These are phyloP conservation scores for Micropterix aruncella DNA, from an alignment of 2,888 invertebrate species.

Conservation along the genomic window DNA sequence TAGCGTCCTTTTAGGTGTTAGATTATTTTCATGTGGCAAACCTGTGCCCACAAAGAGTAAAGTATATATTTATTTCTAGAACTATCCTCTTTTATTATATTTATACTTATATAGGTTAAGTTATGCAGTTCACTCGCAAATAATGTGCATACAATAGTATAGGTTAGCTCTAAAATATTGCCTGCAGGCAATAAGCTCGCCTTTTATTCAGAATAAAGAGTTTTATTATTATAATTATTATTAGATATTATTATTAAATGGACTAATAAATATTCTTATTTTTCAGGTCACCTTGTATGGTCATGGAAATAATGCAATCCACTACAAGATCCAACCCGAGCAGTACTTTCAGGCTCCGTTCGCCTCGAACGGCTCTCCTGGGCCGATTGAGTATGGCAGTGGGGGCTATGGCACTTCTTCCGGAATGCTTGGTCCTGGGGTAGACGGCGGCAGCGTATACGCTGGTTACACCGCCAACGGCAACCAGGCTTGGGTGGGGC, in stretches of 20 bases:
- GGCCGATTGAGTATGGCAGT: conserved; percentile 22
- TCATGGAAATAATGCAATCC: conserved; percentile 30
- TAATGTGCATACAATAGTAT: too few relatives aligned
- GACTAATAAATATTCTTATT: not conserved
- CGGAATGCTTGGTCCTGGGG: conserved; percentile 29
- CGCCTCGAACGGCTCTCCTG: conserved; percentile 11
- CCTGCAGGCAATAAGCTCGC: too few relatives aligned
- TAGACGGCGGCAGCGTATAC: conserved; percentile 19
- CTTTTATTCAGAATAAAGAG: too few relatives aligned
- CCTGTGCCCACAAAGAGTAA: too few relatives aligned
- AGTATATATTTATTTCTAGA: too few relatives aligned
- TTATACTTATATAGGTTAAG: too few relatives aligned
- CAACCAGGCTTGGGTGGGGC: conserved; percentile 28
- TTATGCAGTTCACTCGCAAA: too few relatives aligned
- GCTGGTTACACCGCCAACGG: conserved; percentile 1
- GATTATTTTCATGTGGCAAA: too few relatives aligned
- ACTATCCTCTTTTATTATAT: too few relatives aligned
- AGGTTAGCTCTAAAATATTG: too few relatives aligned
- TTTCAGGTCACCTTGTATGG: conserved; percentile 45
- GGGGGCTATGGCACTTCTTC: conserved; percentile 33
- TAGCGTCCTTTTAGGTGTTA: too few relatives aligned
- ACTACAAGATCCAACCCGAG: conserved; percentile 31
- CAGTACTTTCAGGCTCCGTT: conserved; percentile 20
- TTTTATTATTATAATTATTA: too few relatives aligned
- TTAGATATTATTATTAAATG: not conserved